Percentiles rank a stretch among this genome's conserved stretches.
phyloP scores from a whole-genome alignment of 2,888 invertebrate genomes.

The Rutpela maculata region DNA sequence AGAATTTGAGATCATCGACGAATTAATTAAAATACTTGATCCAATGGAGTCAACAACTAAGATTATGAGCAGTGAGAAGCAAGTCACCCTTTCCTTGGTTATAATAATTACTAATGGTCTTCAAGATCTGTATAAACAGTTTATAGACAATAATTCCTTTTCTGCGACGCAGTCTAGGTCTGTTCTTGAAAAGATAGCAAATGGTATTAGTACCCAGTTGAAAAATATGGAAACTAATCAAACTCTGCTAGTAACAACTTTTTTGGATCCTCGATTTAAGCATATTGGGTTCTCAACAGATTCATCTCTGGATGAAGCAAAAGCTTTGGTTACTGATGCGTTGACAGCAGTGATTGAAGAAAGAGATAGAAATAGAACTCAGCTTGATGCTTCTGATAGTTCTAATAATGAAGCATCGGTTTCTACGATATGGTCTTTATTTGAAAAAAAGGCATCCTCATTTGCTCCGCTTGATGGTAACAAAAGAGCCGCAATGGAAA shows the following conservation, averaged over 20 bases:
- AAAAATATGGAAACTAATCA: neutral
- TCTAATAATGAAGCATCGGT: neutral
- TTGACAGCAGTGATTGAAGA: neutral
- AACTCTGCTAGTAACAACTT: neutral
- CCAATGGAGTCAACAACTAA: slow-evolving; percentile 56
- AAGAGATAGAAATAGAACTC: neutral
- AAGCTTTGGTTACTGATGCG: neutral
- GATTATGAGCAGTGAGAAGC: slow-evolving; percentile 53
- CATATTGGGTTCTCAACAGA: neutral
- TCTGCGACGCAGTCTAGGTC: neutral
- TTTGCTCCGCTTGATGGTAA: neutral
- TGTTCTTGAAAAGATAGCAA: neutral
- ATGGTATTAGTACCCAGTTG: neutral
- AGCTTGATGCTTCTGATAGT: neutral
- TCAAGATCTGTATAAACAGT: slow-evolving; percentile 22
- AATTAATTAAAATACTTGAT: slow-evolving; percentile 50
- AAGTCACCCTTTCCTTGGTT: slow-evolving; percentile 48
- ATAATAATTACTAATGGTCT: slow-evolving; percentile 51
- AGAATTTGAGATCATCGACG: slow-evolving; percentile 45
- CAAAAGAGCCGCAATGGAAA: neutral
- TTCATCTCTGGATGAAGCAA: neutral
- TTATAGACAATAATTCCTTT: too few species aligned
- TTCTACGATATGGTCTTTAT: neutral
- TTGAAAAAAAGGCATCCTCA: neutral
- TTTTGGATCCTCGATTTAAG: slow-evolving; percentile 38